Evolutionary conservation across 1,140 invertebrate genomes (phyloP).

Genomic region (Scaptomyza pallida): DNA sequence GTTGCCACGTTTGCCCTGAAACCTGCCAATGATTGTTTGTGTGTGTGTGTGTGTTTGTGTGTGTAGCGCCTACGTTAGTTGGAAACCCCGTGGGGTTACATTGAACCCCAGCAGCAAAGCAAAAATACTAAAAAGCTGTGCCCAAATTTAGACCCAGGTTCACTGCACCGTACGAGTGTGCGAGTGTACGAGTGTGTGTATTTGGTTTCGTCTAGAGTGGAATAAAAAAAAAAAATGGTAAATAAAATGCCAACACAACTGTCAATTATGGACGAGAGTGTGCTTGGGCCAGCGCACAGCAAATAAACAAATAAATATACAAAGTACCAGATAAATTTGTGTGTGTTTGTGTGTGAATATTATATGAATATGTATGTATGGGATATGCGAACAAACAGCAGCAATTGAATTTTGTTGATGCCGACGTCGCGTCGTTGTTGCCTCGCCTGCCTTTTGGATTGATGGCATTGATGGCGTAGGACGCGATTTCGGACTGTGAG

Average conservation of each 20-base stretch:
- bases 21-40: conserved; percentile 21
- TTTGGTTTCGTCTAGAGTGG: conserved; percentile 29
- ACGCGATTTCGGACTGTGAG: conserved; percentile 38
- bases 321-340: conserved; percentile 1
- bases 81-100: conserved; percentile 66
- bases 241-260: conserved; percentile 78
- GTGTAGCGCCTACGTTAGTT: conserved; percentile 34
- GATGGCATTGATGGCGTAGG: conserved; percentile 60
- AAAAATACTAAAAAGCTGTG: conserved; percentile 56
- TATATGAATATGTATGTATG: too few relatives aligned
- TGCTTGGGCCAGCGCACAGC: conserved; percentile 44
- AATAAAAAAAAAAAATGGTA: conserved; percentile 68
- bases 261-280: conserved; percentile 73
- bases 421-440: conserved; percentile 21
- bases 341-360: conserved; percentile 48
- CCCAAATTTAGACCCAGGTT: conserved; percentile 75
- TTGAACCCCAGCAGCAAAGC: conserved; percentile 61
- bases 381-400: conserved; percentile 61
- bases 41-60: conserved; percentile 16
- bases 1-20: conserved; percentile 9
- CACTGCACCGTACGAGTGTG: conserved; percentile 54
- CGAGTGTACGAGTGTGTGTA: conserved; percentile 22
- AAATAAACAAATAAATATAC: conserved; percentile 54
- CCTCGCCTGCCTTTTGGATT: conserved; percentile 51
- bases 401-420: conserved; percentile 76